Evolutionary conservation across 2,888 invertebrate species (phyloP).

Genomic region (Hoplodrina blanda): DNA sequence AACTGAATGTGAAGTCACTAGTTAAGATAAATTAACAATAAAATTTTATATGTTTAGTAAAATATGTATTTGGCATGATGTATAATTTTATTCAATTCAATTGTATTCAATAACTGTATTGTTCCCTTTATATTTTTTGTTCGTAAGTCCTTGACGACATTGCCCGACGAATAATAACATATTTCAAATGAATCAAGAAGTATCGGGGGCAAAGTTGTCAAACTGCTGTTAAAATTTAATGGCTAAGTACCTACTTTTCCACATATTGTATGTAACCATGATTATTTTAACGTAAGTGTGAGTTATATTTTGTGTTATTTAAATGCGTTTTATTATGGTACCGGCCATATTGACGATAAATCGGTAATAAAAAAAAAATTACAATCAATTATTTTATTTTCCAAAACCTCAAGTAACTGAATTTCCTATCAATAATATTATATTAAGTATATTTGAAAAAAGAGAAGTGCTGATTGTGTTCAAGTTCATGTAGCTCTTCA

Average conservation of each 20-base stretch:
- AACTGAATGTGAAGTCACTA: conserved; percentile 49
- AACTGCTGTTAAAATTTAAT: conserved; percentile 10
- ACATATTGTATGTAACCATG: conserved; percentile 44
- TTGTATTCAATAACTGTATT: conserved; percentile 15
- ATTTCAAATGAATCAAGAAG: neutral
- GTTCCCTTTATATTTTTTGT: conserved; percentile 49
- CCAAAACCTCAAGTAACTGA: conserved; percentile 7
- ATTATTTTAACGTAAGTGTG: conserved; percentile 45
- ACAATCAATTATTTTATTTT: conserved; percentile 64
- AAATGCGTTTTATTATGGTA: conserved; percentile 67
- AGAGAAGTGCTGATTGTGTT: neutral
- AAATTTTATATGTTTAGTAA: conserved; percentile 43
- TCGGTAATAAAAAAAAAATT: conserved; percentile 69
- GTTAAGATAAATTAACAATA: conserved; percentile 41
- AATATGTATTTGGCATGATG: conserved; percentile 14
- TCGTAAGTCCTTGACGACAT: neutral
- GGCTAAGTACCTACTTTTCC: conserved; percentile 42
- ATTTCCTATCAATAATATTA: conserved; percentile 9
- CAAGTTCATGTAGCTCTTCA: conserved; percentile 33
- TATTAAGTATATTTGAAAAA: neutral
- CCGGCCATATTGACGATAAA: conserved; percentile 72
- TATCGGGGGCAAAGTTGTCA: neutral
- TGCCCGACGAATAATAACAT: neutral
- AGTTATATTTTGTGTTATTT: conserved; percentile 63
- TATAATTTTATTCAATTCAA: conserved; percentile 1